Evolutionary conservation across 2,113 vertebrate genomes (phyloP), one percentile per base, ranked within the genome.

Genomic region (Datnioides undecimradiatus): DNA sequence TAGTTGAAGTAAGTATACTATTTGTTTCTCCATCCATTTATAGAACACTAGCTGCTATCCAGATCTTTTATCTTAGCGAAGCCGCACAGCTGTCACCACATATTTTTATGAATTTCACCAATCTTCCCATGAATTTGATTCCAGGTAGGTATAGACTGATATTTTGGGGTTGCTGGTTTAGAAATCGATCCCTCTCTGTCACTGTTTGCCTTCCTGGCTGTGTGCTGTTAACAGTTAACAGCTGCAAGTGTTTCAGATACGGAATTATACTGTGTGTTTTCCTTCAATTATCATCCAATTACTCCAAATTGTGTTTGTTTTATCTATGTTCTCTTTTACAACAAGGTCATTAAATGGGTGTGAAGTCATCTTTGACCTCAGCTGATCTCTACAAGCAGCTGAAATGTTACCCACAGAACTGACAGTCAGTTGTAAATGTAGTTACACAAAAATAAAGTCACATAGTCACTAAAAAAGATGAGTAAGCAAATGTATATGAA

Each of bases 241-340:
- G 91, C 88, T 91, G 89, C 71, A 63, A 49, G 83, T 76, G 73
- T 85, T 90, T 40, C 23, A 70, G 79, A 31, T 51, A 63, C 72
- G 80, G 73, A 79, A 63, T 71, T 38, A 54, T 7, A 16, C 19
- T 88, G 55, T 84, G 71, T 90, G 76, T 92, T 92, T 90, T 86
- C 67, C 71, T 38, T 83, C 34, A 48, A 58, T 60, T 76, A 70
- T 85, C 67, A 68, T 73, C 55, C 72, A 80, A 89, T 90, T 80
- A 77, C 46, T 46, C 43, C 16, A 58, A 69, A 87, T 58, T 46
- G 5, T 38, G 31, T 73, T 74, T 46, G 6, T 73, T 85, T 71
- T 64, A 65, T 71, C 40, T 63, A n/a, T n/a, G 19, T 71, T 40
- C n/a, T 55, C 13, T 46, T 66, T 59, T 64, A 57, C 43, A 52